Evolutionary conservation across 1,140 invertebrate genomes (phyloP).

Genomic region (Heliothis virescens): DNA sequence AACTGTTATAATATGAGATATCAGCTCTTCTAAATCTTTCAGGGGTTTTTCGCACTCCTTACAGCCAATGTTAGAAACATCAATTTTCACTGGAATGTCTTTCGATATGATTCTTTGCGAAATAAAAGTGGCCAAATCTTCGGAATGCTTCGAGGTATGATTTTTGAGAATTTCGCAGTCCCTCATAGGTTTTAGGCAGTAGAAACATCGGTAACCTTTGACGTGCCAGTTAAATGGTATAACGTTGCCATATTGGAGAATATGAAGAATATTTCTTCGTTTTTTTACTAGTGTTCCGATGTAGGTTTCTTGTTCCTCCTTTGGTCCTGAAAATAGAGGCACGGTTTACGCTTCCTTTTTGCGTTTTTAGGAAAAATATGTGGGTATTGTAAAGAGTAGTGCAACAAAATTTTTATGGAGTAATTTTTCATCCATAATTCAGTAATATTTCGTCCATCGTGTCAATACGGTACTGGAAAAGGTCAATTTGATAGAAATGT

Average conservation of each 20-base stretch:
- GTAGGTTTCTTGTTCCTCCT: conserved; percentile 54
- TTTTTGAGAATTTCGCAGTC: conserved; percentile 62
- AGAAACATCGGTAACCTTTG: conserved; percentile 69
- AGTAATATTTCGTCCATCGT: no score
- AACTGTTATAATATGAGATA: conserved; percentile 57
- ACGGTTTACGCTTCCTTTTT: conserved; percentile 34
- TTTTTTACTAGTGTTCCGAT: conserved; percentile 59
- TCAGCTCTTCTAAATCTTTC: conserved; percentile 58
- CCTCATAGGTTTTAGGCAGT: conserved; percentile 65
- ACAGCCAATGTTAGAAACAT: conserved; percentile 61
- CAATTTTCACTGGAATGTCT: conserved; percentile 71
- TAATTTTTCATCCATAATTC: no score
- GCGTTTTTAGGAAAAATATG: not conserved
- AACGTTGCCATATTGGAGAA: conserved; percentile 66
- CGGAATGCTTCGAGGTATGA: conserved; percentile 61
- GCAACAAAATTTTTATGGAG: no score
- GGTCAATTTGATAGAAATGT: no score
- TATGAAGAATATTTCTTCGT: conserved; percentile 60
- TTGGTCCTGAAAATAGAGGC: conserved; percentile 34
- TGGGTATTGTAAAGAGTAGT: not conserved
- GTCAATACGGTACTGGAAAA: no score
- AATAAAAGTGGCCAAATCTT: conserved; percentile 62
- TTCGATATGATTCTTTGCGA: conserved; percentile 66
- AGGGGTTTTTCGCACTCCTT: conserved; percentile 57
- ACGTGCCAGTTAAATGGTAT: conserved; percentile 70